phyloP scores from a whole-genome alignment of 2,888 invertebrate genomes.

The Hyppa rectilinea region DNA sequence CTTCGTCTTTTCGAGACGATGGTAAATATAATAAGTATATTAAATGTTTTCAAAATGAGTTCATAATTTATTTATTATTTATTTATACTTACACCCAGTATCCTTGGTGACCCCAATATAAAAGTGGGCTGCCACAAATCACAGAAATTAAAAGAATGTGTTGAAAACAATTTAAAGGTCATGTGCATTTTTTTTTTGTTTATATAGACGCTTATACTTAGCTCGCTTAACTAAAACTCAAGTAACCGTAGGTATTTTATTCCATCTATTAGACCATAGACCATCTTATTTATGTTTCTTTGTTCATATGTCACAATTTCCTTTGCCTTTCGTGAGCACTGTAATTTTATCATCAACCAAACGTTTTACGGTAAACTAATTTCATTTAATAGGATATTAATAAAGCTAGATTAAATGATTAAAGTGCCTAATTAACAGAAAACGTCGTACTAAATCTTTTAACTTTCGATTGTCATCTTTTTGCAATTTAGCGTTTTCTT shows the following conservation, averaged over 20 bases:
- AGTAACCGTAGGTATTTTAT: neutral
- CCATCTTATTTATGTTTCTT: neutral
- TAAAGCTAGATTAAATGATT: conserved; percentile 20
- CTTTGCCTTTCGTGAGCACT: neutral
- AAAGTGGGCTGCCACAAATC: too few relatives aligned
- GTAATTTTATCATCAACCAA: neutral
- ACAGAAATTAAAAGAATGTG: neutral
- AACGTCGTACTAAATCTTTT: conserved; percentile 39
- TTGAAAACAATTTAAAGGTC: too few relatives aligned
- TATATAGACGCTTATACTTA: too few relatives aligned
- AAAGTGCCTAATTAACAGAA: conserved; percentile 26
- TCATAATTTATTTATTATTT: too few relatives aligned
- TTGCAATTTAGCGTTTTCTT: conserved; percentile 54
- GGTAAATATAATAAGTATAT: neutral
- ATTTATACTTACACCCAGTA: too few relatives aligned
- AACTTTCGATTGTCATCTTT: conserved; percentile 44
- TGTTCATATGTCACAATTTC: neutral
- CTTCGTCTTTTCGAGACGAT: neutral
- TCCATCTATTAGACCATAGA: neutral
- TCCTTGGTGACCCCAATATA: too few relatives aligned
- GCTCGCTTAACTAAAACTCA: neutral
- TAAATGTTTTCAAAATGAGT: neutral
- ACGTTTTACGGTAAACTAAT: conserved; percentile 32
- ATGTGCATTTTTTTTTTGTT: too few relatives aligned
- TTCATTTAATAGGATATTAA: conserved; percentile 22